Evolutionary conservation across 2,797 vertebrate species (phyloP), one percentile per base, ranked within the genome.

Genomic region (Coregonus suidteri): DNA sequence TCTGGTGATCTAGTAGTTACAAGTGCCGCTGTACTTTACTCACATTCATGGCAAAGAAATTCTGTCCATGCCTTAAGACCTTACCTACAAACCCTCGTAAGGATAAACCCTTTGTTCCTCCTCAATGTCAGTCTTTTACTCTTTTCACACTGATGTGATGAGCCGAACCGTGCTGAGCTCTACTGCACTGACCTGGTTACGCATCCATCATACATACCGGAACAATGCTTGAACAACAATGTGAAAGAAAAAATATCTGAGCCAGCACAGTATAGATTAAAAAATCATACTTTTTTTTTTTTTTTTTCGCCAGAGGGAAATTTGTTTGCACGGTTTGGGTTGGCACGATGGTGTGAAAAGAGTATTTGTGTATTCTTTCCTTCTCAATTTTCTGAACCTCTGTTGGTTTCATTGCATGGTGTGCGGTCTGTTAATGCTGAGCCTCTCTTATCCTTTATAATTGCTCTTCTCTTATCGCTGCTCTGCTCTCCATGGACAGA

Each of bases 401-500:
- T 67, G 64, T 30, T 66, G 80, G 66, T 91, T 83, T 90, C 71
- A 74, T 71, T 85, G 81, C 73, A 80, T 86, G 75, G 79, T 52
- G 41, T 13, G 72, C 71, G 54, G 68, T 79, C 77, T 82, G 76
- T 90, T 92, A 91, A 94, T 87, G 85, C 89, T 83, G 80, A 80
- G 78, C 86, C 81, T 91, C 80, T 93, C 78, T 59, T 93, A 83
- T 90, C 89, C 84, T 91, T 78, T 93, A 89, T 97, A 95, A 95
- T 93, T 93, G 95, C 93, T 95, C 95, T 93, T 95, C 94, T 95
- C 94, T 97, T 95, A 94, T 94, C 64, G 56, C 94, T 96, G 95
- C 97, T 95, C 96, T 95, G 95, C 93, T 89, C 94, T 89, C 80
- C 71, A 31, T 13, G 92, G 98, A 98, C 96, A 99, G 98, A 97